phyloP scores from a whole-genome alignment of 2,888 invertebrate genomes.

The Andrena praecox region DNA sequence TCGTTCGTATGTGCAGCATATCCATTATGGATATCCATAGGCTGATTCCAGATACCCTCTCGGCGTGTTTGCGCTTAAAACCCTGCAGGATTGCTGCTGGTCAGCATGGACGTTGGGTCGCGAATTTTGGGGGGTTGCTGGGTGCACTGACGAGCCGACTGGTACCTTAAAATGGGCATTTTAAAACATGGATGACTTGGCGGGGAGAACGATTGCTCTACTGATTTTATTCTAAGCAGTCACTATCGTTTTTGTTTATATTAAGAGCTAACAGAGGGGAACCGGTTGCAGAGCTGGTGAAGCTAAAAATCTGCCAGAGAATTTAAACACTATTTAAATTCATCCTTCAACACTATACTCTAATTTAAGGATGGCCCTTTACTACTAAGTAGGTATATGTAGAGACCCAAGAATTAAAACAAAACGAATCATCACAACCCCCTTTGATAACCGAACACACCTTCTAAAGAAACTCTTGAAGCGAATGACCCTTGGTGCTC shows the following conservation, averaged over 20 bases:
- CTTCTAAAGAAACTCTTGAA: not conserved
- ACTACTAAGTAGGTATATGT: too few species aligned
- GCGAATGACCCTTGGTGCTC: not conserved
- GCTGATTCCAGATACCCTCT: conserved; percentile 47
- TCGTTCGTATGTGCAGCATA: conserved; percentile 74
- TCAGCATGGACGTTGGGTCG: not conserved
- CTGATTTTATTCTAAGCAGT: too few species aligned
- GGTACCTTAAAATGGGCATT: not conserved
- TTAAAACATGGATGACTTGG: not conserved
- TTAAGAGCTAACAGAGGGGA: too few species aligned
- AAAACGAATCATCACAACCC: too few species aligned
- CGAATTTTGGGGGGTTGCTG: conserved; percentile 23
- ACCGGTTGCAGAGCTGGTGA: too few species aligned
- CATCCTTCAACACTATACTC: too few species aligned
- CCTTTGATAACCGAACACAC: not conserved
- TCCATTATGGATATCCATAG: conserved; percentile 78
- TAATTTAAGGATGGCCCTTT: too few species aligned
- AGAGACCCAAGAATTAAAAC: too few species aligned
- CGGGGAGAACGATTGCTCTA: too few species aligned
- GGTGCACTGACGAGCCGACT: not conserved
- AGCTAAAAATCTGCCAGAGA: too few species aligned
- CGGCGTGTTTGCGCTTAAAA: conserved; percentile 51
- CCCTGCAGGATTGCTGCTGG: conserved; percentile 40
- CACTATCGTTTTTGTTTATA: too few species aligned
- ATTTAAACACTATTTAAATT: too few species aligned